These are phyloP conservation scores for Cichladusa arquata DNA, from an alignment of 2,113 vertebrate species.

Conservation along the genomic window DNA sequence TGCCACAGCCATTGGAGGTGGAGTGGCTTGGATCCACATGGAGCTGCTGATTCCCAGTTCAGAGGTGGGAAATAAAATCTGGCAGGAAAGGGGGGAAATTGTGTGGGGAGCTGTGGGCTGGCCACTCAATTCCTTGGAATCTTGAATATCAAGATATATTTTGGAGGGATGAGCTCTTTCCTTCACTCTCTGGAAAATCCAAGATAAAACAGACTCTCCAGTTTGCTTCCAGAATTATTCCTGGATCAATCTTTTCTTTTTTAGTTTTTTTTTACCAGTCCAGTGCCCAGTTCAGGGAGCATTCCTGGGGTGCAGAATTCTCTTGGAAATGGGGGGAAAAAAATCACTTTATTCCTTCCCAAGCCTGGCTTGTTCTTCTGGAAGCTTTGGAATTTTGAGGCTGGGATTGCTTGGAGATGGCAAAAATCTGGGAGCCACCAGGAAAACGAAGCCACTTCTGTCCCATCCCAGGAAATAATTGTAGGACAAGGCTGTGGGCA, in stretches of 20 bases:
- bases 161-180: not conserved
- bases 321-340: not conserved
- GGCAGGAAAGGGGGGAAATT: not conserved
- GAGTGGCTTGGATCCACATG: not conserved
- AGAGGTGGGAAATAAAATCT: not conserved
- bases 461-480: slow-evolving; percentile 75
- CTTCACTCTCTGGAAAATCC: not conserved
- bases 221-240: not conserved
- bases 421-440: not conserved
- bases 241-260: not conserved
- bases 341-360: not conserved
- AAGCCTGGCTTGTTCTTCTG: not conserved
- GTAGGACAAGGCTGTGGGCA: slow-evolving; percentile 73
- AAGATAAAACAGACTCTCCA: not conserved
- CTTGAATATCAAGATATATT: fast-evolving
- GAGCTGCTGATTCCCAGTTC: not conserved
- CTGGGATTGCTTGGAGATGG: not conserved
- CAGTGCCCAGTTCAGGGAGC: not conserved
- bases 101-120: not conserved
- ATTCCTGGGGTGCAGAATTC: not conserved
- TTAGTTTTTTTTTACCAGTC: not conserved
- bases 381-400: not conserved
- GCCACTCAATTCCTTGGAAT: not conserved
- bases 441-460: slow-evolving; percentile 26
- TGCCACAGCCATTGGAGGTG: fast-evolving